Base-by-base conservation (phyloP, 64 coral and sea anemone species). In the Pocillopora damicornis region DNA sequence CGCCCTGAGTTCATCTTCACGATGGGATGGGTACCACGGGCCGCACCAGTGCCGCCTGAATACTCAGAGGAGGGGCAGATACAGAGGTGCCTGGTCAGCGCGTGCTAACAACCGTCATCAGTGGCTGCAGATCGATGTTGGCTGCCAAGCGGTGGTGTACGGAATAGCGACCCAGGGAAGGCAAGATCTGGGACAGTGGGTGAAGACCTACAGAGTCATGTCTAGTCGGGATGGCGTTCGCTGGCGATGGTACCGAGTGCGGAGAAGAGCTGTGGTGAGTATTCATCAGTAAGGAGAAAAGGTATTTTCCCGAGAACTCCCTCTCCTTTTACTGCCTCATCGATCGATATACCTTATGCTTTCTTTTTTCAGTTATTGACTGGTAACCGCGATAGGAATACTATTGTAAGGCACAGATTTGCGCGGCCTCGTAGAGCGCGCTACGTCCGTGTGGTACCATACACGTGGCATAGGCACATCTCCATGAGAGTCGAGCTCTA, bases 401-500 rank as follows among this genome's bases (percentile, higher is more conserved):
- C 89, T 15, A 74, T 95, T 35, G 93, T 91, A 12, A 75, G 87
- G 8, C 83, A 95, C 76, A 61, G 75, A 20, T 95, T 91, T 76
- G 61, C 87, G 17, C 89, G 69, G 15, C 89, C 75, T 37, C 74
- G 91, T 14, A 68, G 60, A 75, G 80, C 89, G 13, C 89, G 89
- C 11, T 95, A 88, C 45, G 78, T 95, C 26, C 86, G 93, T 9
- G 77, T 95, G 5, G 86, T 88, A 20, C 89, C 89, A 4, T 15
- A 75, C 26, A 57, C 77, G 22, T 95, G 93, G 93, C 87, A 88
- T 67, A 75, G 76, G 15, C 93, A 95, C 35, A 91, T 95, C 38
- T 91, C 93, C 13, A 91, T 95, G 89, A 81, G 93, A 58, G 77
- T 95, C 25, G 93, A 95, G 63, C 60, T 95, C 25, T 95, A 95